Evolutionary conservation across 2,888 invertebrate species (phyloP).

Genomic region (Amphipoea lucens): DNA sequence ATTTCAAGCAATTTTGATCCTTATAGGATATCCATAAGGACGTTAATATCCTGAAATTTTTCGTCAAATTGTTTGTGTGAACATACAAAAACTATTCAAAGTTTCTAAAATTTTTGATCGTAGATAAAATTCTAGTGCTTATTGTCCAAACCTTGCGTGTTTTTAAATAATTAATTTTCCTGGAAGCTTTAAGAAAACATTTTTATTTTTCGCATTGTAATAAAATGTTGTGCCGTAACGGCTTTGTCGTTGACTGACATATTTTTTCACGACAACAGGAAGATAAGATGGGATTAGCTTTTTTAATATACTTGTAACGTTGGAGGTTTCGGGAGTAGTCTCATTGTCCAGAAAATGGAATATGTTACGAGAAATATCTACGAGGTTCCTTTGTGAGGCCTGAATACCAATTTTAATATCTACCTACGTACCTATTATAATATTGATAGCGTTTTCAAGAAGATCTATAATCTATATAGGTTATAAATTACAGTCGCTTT

Average conservation of each 20-base stretch:
- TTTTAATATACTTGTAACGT: conserved; percentile 52
- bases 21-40: not conserved
- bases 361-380: conserved; percentile 35
- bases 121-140: not conserved
- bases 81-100: not conserved
- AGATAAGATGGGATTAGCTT: conserved; percentile 45
- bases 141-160: not conserved
- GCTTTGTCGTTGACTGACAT: conserved; percentile 11
- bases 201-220: conserved; percentile 20
- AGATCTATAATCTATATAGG: not conserved
- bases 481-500: not conserved
- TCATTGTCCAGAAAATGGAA: conserved; percentile 46
- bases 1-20: conserved; percentile 7
- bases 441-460: not conserved
- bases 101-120: not conserved
- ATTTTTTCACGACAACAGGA: conserved; percentile 29
- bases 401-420: conserved; percentile 5
- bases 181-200: not conserved
- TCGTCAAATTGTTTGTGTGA: not conserved
- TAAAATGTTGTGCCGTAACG: conserved; percentile 6
- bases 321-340: not conserved
- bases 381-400: not conserved
- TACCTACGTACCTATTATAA: not conserved
- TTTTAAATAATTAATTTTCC: not conserved
- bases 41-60: not conserved